Evolutionary conservation across 2,113 vertebrate species (phyloP).

Genomic region (Neogale vison): DNA sequence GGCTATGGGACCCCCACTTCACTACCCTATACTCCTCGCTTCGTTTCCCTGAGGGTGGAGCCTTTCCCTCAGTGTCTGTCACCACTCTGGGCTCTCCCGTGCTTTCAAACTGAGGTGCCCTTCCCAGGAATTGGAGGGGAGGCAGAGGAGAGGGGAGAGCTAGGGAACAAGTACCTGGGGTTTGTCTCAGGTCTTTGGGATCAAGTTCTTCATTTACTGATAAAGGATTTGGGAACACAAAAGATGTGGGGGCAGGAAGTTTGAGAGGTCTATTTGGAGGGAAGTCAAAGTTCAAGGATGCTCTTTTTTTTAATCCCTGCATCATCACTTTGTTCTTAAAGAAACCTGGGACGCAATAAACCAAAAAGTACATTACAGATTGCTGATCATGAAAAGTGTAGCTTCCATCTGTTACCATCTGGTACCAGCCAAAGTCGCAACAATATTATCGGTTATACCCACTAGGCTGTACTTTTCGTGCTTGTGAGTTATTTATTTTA

Average conservation of each 20-base stretch:
- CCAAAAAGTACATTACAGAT: too few species aligned
- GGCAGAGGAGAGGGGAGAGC: background rate
- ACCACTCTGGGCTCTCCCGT: slow-evolving; percentile 71
- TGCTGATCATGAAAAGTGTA: too few species aligned
- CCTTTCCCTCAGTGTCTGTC: slow-evolving; percentile 55
- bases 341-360: background rate
- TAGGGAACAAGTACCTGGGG: background rate
- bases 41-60: slow-evolving; percentile 71
- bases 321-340: slow-evolving; percentile 55
- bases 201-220: slow-evolving; percentile 37
- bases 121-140: background rate
- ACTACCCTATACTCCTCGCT: slow-evolving; percentile 67
- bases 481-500: background rate
- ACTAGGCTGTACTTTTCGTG: background rate
- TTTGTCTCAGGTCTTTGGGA: background rate
- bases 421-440: too few species aligned
- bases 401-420: too few species aligned
- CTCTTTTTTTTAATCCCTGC: slow-evolving; percentile 57
- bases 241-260: slow-evolving; percentile 5
- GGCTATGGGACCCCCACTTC: slow-evolving; percentile 71
- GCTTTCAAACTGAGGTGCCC: slow-evolving; percentile 74
- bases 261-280: background rate
- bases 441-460: too few species aligned
- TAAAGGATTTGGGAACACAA: slow-evolving; percentile 33
- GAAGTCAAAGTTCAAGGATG: slow-evolving; percentile 38